Percentiles rank a stretch among this genome's conserved stretches.
Evolutionary conservation across 23 tunicate species (phyloP).

Genomic region (Aplidium turbinatum): DNA sequence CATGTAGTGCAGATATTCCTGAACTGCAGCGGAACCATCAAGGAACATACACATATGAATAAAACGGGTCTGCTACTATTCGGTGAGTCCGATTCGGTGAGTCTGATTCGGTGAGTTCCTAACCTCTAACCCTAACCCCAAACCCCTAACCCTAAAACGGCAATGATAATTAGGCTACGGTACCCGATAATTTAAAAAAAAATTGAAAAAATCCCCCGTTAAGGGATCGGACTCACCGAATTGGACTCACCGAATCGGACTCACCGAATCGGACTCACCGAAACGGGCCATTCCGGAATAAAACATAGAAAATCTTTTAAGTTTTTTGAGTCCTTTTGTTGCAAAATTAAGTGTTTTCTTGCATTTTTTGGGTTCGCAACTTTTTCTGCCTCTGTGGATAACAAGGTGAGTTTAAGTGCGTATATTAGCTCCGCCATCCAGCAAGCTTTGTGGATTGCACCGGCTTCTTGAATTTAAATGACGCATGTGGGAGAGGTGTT

Average conservation of each 20-base stretch:
- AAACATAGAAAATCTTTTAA: constrained; percentile 9
- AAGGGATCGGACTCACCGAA: too few relatives aligned
- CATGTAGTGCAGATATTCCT: neutral
- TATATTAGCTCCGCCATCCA: constrained; percentile 3
- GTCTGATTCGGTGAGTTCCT: too few relatives aligned
- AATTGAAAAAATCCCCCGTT: too few relatives aligned
- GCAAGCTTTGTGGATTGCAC: constrained; percentile 15
- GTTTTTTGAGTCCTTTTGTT: constrained; percentile 2
- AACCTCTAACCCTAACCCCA: too few relatives aligned
- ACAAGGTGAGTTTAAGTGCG: constrained; percentile 1
- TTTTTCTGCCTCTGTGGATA: constrained; percentile 9
- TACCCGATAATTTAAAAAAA: too few relatives aligned
- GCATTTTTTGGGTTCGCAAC: constrained; percentile 1
- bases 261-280: too few relatives aligned
- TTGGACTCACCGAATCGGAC: too few relatives aligned
- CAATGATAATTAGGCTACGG: too few relatives aligned
- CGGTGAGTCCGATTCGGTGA: too few relatives aligned
- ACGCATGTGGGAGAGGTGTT: neutral
- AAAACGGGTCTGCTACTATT: too few relatives aligned
- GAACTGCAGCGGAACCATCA: constrained; percentile 14
- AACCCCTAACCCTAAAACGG: too few relatives aligned
- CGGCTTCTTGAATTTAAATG: constrained; percentile 12
- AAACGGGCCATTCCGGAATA: too few relatives aligned
- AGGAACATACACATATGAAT: neutral
- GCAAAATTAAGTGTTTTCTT: constrained; percentile 14